Base-by-base conservation (phyloP, 2,797 vertebrate species). In the Petrocephalus sullivani region DNA sequence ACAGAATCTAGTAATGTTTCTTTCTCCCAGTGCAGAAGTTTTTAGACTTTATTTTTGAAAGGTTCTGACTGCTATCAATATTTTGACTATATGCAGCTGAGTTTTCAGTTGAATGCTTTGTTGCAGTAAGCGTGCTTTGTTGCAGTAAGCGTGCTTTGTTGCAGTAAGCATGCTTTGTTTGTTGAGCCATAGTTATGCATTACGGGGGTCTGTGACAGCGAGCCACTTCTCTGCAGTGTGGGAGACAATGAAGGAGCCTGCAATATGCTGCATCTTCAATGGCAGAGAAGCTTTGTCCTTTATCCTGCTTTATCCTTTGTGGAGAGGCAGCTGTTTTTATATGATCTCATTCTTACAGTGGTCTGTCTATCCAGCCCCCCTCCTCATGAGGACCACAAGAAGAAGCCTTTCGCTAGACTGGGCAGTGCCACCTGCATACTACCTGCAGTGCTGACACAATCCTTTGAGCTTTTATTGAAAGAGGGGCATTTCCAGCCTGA, bases 311-410 rank as follows among this genome's bases (percentile, higher is more conserved):
- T 95, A 94, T 95, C 92, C 93, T 94, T 93, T 92, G 91, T 91
- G 94, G 84, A 93, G 91, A 92, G 92, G 64, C 90, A 90, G 88
- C 89, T 92, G 87, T 90, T 10, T 64, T 87, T 90, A 92, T 53
- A 12, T 81, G 92, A 94, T 83, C 92, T 93, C 91, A 94, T 94
- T 92, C 92, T 93, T 94, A 96, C 93, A 95, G 94, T 95, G 91
- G 91, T 93, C 91, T 93, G 92, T 94, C 4, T 92, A 95, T 94
- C 92, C 90, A 33, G 91, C 92, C 88, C 90, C 89, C 92, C 92
- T 93, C 92, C 90, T 90, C 91, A 53, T 5, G 7, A 49, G 3
- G 49, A 49, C 46, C 78, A 46, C 81, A 54, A 9, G 51, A 83
- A 83, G 49, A 49, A 83, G 81, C 49, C 81, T 83, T 46, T 83